A percentile compares a stretch with the other conserved stretches of the same genome.
These are phyloP conservation scores for Lamellibrachia satsuma DNA, from an alignment of 2,888 invertebrate species.

Conservation along the genomic window DNA sequence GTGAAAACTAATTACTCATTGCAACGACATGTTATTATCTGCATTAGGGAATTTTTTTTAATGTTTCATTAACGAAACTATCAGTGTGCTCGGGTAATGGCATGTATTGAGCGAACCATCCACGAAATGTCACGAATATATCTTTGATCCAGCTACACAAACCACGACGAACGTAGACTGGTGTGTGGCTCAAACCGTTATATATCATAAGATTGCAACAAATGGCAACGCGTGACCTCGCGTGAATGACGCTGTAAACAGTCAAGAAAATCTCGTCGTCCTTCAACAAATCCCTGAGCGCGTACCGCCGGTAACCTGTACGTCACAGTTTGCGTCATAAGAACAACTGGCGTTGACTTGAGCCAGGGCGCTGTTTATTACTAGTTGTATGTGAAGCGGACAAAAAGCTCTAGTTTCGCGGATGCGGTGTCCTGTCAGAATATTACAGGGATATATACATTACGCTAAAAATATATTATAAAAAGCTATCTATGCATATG, in stretches of 20 bases:
- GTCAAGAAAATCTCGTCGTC: conserved; percentile 5
- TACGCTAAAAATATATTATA: too few relatives aligned
- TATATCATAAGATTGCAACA: not conserved
- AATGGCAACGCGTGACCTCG: not conserved
- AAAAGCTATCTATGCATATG: too few relatives aligned
- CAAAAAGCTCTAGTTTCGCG: too few relatives aligned
- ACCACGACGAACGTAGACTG: not conserved
- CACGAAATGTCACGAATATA: not conserved
- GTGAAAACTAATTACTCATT: not conserved
- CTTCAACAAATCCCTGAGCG: not conserved
- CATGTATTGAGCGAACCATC: not conserved
- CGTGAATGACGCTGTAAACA: not conserved
- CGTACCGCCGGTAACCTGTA: not conserved
- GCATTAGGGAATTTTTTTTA: not conserved
- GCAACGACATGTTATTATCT: not conserved
- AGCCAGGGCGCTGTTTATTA: not conserved
- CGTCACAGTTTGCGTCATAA: not conserved
- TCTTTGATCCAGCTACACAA: not conserved
- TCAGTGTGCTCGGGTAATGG: not conserved
- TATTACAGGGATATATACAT: too few relatives aligned
- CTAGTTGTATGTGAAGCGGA: too few relatives aligned
- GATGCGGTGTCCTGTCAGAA: too few relatives aligned
- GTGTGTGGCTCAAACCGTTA: not conserved
- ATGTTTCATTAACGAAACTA: not conserved
- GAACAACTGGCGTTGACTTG: not conserved